phyloP scores from a whole-genome alignment of 2,113 vertebrate species.

The Petaurus breviceps region DNA sequence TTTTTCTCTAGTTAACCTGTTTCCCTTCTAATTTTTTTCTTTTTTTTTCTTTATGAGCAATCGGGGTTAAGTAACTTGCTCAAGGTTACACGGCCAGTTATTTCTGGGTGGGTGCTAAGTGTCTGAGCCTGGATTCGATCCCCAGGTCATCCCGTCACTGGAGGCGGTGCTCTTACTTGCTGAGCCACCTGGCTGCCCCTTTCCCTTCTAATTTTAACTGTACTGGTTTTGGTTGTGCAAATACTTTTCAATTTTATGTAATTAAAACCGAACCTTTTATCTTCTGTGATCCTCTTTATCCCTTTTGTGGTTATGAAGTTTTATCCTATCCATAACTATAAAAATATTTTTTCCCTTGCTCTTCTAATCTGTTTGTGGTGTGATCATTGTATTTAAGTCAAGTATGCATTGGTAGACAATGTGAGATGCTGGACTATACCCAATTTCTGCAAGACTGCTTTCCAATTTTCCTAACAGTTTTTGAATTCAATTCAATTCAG shows the following conservation, averaged over 20 bases:
- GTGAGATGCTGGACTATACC: background rate
- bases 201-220: background rate
- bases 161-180: too few relatives aligned
- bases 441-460: background rate
- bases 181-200: too few relatives aligned
- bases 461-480: background rate
- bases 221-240: background rate
- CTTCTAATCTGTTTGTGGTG: background rate
- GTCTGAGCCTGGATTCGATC: too few relatives aligned
- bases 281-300: background rate
- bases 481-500: background rate
- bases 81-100: too few relatives aligned
- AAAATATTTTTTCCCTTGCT: background rate
- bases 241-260: background rate
- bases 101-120: too few relatives aligned
- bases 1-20: background rate
- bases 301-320: background rate
- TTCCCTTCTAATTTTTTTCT: background rate
- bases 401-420: background rate
- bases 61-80: too few relatives aligned
- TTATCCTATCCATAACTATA: background rate
- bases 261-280: background rate
- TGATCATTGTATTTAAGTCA: background rate
- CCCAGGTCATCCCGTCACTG: too few relatives aligned
- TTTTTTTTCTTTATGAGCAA: too few relatives aligned